Evolutionary conservation across 1,140 invertebrate genomes (phyloP).

Genomic region (fruit fly (Drosophila melanogaster)): Release_6_plus_ISO1_MT NT_033777.3:6236501-6237000

Average conservation of each 20-base stretch:
- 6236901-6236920: conserved; percentile 33
- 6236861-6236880: conserved; percentile 78
- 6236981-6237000: conserved; percentile 59
- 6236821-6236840: conserved; percentile 76
- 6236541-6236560: conserved; percentile 41
- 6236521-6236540: conserved; percentile 48
- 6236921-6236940: conserved; percentile 66
- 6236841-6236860: conserved; percentile 84
- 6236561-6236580: conserved; percentile 35
- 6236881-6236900: conserved; percentile 46
- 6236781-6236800: conserved; percentile 60
- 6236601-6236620: conserved; percentile 66
- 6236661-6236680: conserved; percentile 49
- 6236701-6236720: conserved; percentile 36
- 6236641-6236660: conserved; percentile 80
- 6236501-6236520: conserved; percentile 61
- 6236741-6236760: conserved; percentile 38
- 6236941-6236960: conserved; percentile 35
- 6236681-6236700: conserved; percentile 53
- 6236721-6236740: conserved; percentile 33
- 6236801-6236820: conserved; percentile 66
- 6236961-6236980: conserved; percentile 71
- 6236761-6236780: conserved; percentile 38
- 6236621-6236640: conserved; percentile 70
- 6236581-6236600: conserved; percentile 43